These are phyloP conservation scores for Bombylius discolor DNA, from an alignment of 2,888 invertebrate species.

Conservation along the genomic window DNA sequence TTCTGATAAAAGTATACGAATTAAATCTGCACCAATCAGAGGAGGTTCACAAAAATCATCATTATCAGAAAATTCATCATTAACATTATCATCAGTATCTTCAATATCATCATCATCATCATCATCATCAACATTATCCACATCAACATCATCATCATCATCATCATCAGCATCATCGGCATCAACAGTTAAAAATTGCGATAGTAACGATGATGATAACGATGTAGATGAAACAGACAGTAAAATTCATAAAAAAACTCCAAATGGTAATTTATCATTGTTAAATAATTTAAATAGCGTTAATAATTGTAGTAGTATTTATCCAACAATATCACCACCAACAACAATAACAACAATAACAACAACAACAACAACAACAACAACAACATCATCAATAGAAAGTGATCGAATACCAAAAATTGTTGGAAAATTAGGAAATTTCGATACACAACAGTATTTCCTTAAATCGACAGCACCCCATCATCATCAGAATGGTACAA, in stretches of 20 bases:
- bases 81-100: slow-evolving; percentile 15
- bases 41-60: slow-evolving; percentile 9
- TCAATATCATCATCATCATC: neutral
- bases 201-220: no score
- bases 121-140: slow-evolving; percentile 9
- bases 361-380: slow-evolving; percentile 10
- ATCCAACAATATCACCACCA: neutral
- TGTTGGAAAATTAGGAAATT: slow-evolving; percentile 33
- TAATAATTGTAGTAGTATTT: no score
- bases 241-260: no score
- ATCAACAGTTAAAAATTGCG: slow-evolving; percentile 19
- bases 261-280: no score
- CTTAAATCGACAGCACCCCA: slow-evolving; percentile 3
- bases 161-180: neutral
- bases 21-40: slow-evolving; percentile 8
- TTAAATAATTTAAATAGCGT: no score
- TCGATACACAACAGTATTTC: slow-evolving; percentile 15
- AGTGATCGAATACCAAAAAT: slow-evolving; percentile 38
- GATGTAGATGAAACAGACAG: no score
- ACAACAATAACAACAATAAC: slow-evolving; percentile 8
- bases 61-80: slow-evolving; percentile 14
- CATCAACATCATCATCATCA: slow-evolving; percentile 9
- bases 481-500: slow-evolving; percentile 1
- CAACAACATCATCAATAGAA: slow-evolving; percentile 18
- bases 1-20: slow-evolving; percentile 2